Evolutionary conservation across 2,797 vertebrate species (phyloP).

Genomic region (Falco berigora): DNA sequence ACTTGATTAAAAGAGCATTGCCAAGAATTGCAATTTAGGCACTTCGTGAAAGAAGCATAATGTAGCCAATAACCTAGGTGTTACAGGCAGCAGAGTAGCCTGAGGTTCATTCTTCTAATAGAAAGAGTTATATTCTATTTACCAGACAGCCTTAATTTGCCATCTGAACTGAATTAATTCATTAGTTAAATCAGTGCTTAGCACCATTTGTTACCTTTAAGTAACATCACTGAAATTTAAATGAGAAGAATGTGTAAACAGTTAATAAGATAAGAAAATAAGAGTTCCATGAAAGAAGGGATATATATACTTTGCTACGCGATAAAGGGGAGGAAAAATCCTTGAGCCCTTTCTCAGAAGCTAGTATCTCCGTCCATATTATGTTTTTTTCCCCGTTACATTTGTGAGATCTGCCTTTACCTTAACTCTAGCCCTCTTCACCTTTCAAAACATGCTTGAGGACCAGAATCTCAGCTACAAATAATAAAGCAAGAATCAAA

Average conservation of each 20-base stretch:
- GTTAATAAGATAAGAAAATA: background rate
- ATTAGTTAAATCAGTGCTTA: constrained; percentile 63
- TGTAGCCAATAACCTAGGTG: background rate
- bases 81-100: background rate
- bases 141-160: constrained; percentile 54
- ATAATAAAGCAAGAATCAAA: background rate
- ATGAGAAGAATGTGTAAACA: constrained; percentile 38
- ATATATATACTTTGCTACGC: background rate
- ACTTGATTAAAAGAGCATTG: background rate
- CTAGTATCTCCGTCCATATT: background rate
- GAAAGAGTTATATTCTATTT: constrained; percentile 55
- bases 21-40: background rate
- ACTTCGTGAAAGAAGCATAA: background rate
- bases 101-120: background rate
- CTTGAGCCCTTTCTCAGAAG: background rate
- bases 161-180: constrained; percentile 54
- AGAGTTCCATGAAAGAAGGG: background rate
- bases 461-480: background rate
- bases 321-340: background rate
- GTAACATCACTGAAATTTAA: constrained; percentile 58
- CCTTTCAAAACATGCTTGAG: background rate
- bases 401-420: background rate
- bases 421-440: background rate
- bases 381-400: background rate
- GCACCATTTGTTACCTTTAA: constrained; percentile 49